Base-by-base conservation (phyloP, 1,140 invertebrate species). In the Oppia nitens region DNA sequence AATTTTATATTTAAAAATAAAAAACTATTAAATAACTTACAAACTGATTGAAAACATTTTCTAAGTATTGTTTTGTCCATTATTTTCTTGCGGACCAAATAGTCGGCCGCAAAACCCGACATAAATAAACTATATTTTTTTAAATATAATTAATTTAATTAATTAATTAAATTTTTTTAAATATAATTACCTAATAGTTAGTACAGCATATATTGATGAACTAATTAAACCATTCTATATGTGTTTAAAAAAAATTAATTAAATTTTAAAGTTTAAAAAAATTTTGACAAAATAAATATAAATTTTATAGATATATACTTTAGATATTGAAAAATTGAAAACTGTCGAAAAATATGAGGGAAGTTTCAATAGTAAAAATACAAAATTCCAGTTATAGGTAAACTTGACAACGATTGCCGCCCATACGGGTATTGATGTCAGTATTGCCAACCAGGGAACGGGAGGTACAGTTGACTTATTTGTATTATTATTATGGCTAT, bases 381-480 rank as follows among this genome's bases (percentile, higher is more conserved):
- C 94, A 73, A 90, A 93, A 0, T 89, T 87, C 75, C 91, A 96
- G 55, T 93, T 89, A 57, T 86, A 87, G 59, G 84, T 81, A 32
- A 82, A 85, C 68, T 95, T 90, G 0, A 84, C 87, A 27, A 90
- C 71, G 53, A 94, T 79, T 67, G 94, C 88, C 1, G 91, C 87
- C 87, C 88, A 93, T 1, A 96, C 88, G 0, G 89, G 83, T 1
- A 76, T 66, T 0, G 88, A 91, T 0, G 78, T 81, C 9, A 95
- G 70, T 62, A 97, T 77, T 23, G 75, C 66, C 45, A 72, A 74
- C 91, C 90, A 95, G 0, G 91, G 89, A 53, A 21, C 20, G 59
- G 57, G 17, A 51, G 47, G 3, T 27, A 6, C 11, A 27, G 4
- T 49, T n/a, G n/a, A n/a, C n/a, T n/a, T n/a, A n/a, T n/a, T n/a